phyloP scores from a whole-genome alignment of 2,113 vertebrate species.

The Alligator sinensis region DNA sequence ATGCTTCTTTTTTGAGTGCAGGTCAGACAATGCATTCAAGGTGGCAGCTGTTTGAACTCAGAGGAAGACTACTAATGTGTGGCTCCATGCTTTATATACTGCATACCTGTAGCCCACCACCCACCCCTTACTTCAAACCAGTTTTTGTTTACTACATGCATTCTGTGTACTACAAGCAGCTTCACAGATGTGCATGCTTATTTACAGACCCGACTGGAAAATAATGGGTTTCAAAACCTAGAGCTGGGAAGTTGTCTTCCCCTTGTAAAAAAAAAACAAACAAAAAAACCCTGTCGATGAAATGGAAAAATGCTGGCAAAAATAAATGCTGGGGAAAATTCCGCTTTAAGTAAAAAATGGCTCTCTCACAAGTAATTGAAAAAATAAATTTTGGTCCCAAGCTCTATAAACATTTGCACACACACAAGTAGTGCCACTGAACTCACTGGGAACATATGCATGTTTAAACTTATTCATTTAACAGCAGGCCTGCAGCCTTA shows the following conservation, averaged over 20 bases:
- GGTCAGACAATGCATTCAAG: conserved; percentile 19
- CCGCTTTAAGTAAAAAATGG: no score
- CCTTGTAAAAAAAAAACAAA: no score
- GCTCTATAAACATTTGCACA: not conserved
- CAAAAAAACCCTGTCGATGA: no score
- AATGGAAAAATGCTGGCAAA: no score
- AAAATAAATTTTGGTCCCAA: no score
- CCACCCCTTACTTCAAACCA: conserved; percentile 4
- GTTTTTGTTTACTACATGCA: not conserved
- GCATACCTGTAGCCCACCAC: not conserved
- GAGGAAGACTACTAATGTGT: conserved; percentile 33
- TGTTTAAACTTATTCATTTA: fast-evolving
- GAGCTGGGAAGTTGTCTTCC: not conserved
- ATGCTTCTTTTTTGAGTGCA: not conserved
- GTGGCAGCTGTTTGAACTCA: conserved; percentile 9
- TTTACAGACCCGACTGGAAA: not conserved
- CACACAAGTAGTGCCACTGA: not conserved
- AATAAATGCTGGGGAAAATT: no score
- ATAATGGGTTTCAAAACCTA: not conserved
- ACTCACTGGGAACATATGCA: not conserved
- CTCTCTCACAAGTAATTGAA: no score
- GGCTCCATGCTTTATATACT: not conserved
- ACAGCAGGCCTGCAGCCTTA: fast-evolving
- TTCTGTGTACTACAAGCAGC: not conserved
- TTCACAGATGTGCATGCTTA: not conserved